phyloP scores from a whole-genome alignment of 64 coral and sea anemone genomes.

The Cladopsammia gracilis region DNA sequence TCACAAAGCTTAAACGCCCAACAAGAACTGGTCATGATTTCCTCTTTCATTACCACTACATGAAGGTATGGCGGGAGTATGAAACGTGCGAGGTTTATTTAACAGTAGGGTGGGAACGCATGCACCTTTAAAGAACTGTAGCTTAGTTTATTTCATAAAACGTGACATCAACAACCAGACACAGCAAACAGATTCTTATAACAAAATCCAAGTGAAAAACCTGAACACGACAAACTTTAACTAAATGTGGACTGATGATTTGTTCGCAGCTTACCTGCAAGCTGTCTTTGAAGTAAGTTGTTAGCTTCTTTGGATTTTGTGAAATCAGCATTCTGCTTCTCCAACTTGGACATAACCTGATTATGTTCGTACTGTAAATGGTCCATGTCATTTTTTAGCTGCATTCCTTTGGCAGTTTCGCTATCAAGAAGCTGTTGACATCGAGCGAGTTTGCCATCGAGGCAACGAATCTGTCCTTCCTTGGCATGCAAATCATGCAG shows the following conservation, averaged over 20 bases:
- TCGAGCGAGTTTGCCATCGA: slow-evolving; percentile 80
- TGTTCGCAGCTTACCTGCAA: slow-evolving; percentile 69
- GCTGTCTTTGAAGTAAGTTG: slow-evolving; percentile 67
- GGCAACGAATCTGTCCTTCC: slow-evolving; percentile 76
- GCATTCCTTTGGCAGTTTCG: slow-evolving; percentile 43
- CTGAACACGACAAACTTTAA: no score
- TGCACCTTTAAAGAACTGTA: background rate
- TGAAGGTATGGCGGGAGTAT: no score
- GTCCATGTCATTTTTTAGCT: slow-evolving; percentile 83
- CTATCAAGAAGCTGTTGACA: slow-evolving; percentile 74
- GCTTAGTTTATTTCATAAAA: background rate
- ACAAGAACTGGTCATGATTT: no score
- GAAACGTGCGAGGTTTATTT: no score
- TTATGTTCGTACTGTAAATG: slow-evolving; percentile 73
- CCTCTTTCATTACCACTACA: no score
- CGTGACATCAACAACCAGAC: background rate
- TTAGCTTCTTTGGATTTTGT: slow-evolving; percentile 72
- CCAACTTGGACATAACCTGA: slow-evolving; percentile 62
- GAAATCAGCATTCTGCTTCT: slow-evolving; percentile 74
- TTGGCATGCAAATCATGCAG: slow-evolving; percentile 86
- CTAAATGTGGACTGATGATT: background rate
- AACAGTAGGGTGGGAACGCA: background rate
- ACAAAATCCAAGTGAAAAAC: background rate
- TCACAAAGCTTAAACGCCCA: no score
- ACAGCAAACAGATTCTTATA: background rate